Conservation (phyloP, 1,140 invertebrate genomes). For the Pristionchus pacificus region DNA sequence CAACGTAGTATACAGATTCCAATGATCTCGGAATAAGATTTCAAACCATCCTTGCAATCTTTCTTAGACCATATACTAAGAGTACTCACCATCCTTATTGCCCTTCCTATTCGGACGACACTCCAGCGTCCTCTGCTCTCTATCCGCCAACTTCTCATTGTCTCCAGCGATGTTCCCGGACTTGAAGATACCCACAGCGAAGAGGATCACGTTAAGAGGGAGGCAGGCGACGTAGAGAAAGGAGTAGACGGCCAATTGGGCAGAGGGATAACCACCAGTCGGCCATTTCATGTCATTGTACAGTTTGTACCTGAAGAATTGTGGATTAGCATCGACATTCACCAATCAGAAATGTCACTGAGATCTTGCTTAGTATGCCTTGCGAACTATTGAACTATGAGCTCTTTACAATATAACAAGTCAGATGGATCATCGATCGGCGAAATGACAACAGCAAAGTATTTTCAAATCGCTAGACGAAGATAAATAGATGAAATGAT, state of each 20-base stretch:
- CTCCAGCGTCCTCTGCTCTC: slow-evolving; percentile 44
- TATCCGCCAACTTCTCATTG: slow-evolving; percentile 46
- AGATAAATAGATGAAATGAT: neutral
- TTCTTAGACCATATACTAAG: too few relatives aligned
- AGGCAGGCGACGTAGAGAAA: slow-evolving; percentile 44
- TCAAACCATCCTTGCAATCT: too few relatives aligned
- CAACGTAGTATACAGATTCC: too few relatives aligned
- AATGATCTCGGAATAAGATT: too few relatives aligned
- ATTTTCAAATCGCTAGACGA: slow-evolving; percentile 3
- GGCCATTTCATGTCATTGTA: slow-evolving; percentile 57
- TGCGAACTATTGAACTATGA: too few relatives aligned
- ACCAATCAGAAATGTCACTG: neutral
- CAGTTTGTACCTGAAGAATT: slow-evolving; percentile 41
- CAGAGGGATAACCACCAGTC: slow-evolving; percentile 43
- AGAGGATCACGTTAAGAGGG: slow-evolving; percentile 43
- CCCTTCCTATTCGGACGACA: slow-evolving; percentile 17
- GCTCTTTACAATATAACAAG: too few relatives aligned
- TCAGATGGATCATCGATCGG: too few relatives aligned
- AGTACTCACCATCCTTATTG: slow-evolving; percentile 23
- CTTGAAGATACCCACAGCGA: slow-evolving; percentile 46
- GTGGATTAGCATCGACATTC: neutral
- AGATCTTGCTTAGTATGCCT: neutral
- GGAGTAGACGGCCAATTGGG: slow-evolving; percentile 45
- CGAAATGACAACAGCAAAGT: too few relatives aligned
- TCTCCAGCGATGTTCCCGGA: slow-evolving; percentile 55